These are phyloP conservation scores for Uria lomvia DNA, from an alignment of 2,113 vertebrate genomes.

Conservation along the genomic window DNA sequence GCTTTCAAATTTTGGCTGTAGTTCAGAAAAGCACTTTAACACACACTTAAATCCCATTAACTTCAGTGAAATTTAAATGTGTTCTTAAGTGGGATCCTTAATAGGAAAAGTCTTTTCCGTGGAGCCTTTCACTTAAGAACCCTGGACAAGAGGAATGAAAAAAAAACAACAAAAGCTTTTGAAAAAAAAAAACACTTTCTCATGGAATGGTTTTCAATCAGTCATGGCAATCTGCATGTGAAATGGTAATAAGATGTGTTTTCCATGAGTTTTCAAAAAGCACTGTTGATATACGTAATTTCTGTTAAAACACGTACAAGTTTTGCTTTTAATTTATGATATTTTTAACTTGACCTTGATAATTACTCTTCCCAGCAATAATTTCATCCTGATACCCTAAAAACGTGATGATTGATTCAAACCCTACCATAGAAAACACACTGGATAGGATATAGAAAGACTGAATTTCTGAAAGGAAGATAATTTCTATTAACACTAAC, in stretches of 20 bases:
- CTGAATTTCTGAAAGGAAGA: background rate
- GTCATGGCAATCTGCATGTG: background rate
- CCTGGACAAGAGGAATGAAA: background rate
- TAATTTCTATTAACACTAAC: background rate
- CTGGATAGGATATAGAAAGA: background rate
- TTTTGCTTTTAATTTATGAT: background rate
- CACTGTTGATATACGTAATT: background rate
- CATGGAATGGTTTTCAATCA: background rate
- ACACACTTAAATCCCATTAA: background rate
- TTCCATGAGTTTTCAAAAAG: background rate
- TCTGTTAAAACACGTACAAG: background rate
- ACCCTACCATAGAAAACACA: background rate
- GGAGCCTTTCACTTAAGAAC: background rate
- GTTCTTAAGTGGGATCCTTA: background rate
- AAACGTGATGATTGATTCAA: background rate
- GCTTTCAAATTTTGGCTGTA: background rate
- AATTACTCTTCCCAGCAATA: background rate
- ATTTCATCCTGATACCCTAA: background rate
- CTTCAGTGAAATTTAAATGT: background rate
- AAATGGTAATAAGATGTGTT: background rate
- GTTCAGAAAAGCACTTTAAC: constrained; percentile 4
- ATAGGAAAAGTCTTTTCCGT: background rate
- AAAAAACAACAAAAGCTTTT: background rate
- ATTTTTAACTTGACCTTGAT: background rate
- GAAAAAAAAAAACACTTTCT: background rate